Conservation (phyloP, 1,140 invertebrate genomes). For the Galendromus occidentalis region DNA sequence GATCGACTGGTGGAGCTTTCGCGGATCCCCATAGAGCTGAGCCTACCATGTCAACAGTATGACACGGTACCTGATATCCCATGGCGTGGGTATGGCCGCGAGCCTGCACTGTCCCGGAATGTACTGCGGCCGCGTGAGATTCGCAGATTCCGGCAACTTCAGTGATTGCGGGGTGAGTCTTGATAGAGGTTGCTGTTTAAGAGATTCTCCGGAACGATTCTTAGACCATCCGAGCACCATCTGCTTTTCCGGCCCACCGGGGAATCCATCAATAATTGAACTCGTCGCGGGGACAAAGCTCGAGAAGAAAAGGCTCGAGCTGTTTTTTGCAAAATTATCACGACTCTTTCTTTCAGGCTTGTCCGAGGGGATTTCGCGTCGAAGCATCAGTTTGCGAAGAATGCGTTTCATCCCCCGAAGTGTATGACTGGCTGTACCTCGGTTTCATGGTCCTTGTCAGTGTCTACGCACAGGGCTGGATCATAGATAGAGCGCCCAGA, state of each 20-base stretch:
- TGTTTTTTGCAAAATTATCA: too few relatives aligned
- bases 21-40: too few relatives aligned
- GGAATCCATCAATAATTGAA: too few relatives aligned
- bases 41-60: neutral
- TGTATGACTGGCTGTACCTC: constrained; percentile 87
- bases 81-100: neutral
- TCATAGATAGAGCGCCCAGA: constrained; percentile 53
- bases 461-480: constrained; percentile 69
- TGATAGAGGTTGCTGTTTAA: too few relatives aligned
- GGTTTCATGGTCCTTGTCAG: constrained; percentile 74
- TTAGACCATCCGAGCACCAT: too few relatives aligned
- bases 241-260: too few relatives aligned
- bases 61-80: neutral
- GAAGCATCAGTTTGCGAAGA: constrained; percentile 42
- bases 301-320: too few relatives aligned
- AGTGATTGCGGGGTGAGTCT: constrained; percentile 26
- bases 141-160: constrained; percentile 35
- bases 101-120: constrained; percentile 47
- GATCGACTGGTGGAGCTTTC: too few relatives aligned
- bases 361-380: constrained; percentile 40
- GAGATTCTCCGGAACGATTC: too few relatives aligned
- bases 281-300: too few relatives aligned
- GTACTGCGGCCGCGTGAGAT: constrained; percentile 54
- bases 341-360: constrained; percentile 62
- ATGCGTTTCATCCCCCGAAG: constrained; percentile 48